Evolutionary conservation across 2,888 invertebrate species (phyloP), one percentile per base, ranked within the genome.

Genomic region (Horisme vitalbata): DNA sequence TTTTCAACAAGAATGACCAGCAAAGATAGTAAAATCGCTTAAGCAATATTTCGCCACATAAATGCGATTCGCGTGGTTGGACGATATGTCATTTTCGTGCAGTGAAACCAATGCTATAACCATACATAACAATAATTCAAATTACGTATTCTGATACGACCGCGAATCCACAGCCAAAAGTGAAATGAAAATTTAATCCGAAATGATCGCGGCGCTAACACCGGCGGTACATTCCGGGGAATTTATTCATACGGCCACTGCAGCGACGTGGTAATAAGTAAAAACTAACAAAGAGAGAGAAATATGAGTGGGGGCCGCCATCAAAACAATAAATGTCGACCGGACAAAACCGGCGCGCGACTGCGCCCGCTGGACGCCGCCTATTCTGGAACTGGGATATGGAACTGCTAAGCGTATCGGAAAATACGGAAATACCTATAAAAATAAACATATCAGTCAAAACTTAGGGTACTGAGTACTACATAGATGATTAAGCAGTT

Each of bases 281-380:
- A 79, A 83, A 80, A 78, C 75, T 76, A 83, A 80, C 71, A 75
- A 73, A 74, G 69, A 65, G 57, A 52, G 65, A 64, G 69, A 75
- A 75, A 77, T 79, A 80, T 79, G 81, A 81, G 75, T 66, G 66
- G 75, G 65, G 67, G 59, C 53, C 70, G 68, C 70, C 68, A 68
- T 74, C 79, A 75, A 76, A 79, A 79, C 79, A 77, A 79, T 79
- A 76, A 81, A 78, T 74, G 75, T 75, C 66, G 59, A 52, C 45
- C 58, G 65, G 51, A 59, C 65, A 73, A 72, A 71, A 71, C 67
- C 59, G 59, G 48, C 38, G 34, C 58, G 31, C 37, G 35, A 27
- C 45, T 12, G 5, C 38, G 45, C 43, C 30, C 49, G 27, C 27
- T 14, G 38, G 35, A 28, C 44, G 1, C n/a, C 6, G 28, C 44